Evolutionary conservation across 1,140 invertebrate genomes (phyloP).

Genomic region (Hyles vespertilio): DNA sequence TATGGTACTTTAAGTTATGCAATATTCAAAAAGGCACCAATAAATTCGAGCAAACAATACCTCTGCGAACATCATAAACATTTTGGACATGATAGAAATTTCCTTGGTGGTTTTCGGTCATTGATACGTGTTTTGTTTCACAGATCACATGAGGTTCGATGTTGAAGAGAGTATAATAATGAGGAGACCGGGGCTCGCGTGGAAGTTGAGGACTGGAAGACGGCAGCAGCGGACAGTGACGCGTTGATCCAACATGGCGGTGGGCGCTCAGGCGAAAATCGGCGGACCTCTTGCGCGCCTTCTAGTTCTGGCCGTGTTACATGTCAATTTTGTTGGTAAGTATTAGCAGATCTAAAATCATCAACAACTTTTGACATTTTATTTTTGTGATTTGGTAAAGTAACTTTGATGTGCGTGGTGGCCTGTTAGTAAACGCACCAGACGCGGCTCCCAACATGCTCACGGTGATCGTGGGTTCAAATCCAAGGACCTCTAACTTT

Average conservation of each 20-base stretch:
- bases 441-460: too few relatives aligned
- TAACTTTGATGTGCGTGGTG: too few relatives aligned
- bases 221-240: conserved; percentile 46
- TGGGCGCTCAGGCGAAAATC: conserved; percentile 38
- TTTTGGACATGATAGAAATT: too few relatives aligned
- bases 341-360: neutral
- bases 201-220: conserved; percentile 32
- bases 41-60: neutral
- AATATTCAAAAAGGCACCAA: neutral
- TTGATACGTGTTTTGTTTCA: neutral
- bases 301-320: conserved; percentile 55
- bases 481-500: too few relatives aligned
- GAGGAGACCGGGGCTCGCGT: conserved; percentile 21
- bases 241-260: conserved; percentile 59
- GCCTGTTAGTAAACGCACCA: too few relatives aligned
- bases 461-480: too few relatives aligned
- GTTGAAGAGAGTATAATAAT: conserved; percentile 15
- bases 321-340: conserved; percentile 69
- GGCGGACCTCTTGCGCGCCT: conserved; percentile 57
- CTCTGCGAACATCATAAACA: too few relatives aligned
- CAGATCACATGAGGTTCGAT: conserved; percentile 1
- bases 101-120: neutral
- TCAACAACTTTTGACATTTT: too few relatives aligned
- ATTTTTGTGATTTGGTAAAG: neutral
- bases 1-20: conserved; percentile 15